Evolutionary conservation across 2,797 vertebrate genomes (phyloP), one percentile per base, ranked within the genome.

Genomic region (Gobio occitaniae): DNA sequence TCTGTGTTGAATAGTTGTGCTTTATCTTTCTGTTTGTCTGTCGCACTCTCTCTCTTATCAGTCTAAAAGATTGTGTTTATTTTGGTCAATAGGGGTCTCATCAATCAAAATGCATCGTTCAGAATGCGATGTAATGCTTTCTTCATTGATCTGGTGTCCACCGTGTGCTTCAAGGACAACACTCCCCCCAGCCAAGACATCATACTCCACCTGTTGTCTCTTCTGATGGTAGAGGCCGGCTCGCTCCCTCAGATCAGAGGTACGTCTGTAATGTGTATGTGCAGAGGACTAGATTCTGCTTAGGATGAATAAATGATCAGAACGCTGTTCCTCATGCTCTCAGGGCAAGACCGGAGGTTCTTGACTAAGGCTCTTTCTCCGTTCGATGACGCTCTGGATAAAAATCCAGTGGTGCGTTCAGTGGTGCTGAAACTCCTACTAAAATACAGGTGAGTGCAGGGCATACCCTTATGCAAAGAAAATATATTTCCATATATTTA

Each of bases 141-240:
- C 94, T 99, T 99, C 87, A 94, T 99, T 19, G 96, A 98, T 82
- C 63, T 98, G 85, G 96, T 99, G 82, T 96, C 97, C 21, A 95
- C 94, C 74, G 89, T 98, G 93, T 99, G 98, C 93, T 99, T 99
- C 94, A 98, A 96, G 90, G 97, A 97, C 92, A 97, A 96, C 2
- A 74, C 93, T 0, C 97, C 98, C 0, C 98, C 98, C 0, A 92
- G 94, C 70, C 21, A 87, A 61, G 80, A 82, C 0, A 96, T 99
- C 88, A 95, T 98, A 41, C 52, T 86, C 4, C 90, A 94, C 52
- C 94, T 99, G 84, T 83, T 99, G 16, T 94, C 94, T 0, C 92
- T 97, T 66, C 95, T 99, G 0, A 97, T 98, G 91, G 93, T 96
- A 48, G 92, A 95, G 25, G 92, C 87, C 19, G 5, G 11, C 0